Percentiles rank a stretch among this genome's conserved stretches.
Conservation (phyloP, 2,797 vertebrate species). For the Hippocampus kuda region DNA sequence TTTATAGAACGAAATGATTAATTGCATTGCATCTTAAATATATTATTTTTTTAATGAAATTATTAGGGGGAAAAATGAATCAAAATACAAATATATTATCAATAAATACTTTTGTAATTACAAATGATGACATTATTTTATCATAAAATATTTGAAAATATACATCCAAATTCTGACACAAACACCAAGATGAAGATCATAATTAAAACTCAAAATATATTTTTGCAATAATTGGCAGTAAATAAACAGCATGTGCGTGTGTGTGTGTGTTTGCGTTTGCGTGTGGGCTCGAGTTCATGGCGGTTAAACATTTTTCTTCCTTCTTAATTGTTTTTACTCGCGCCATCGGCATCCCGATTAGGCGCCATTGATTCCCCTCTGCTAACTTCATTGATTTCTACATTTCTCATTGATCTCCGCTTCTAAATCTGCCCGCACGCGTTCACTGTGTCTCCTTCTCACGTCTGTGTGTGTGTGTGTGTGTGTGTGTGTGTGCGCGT, state of each 20-base stretch:
- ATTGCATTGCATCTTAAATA: not conserved
- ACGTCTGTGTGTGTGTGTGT: constrained; percentile 13
- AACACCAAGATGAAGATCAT: not conserved
- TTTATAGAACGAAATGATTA: too few relatives aligned
- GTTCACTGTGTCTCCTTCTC: constrained; percentile 38
- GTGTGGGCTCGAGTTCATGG: constrained; percentile 55
- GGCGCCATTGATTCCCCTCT: constrained; percentile 90
- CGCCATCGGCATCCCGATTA: constrained; percentile 97
- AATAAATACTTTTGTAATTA: too few relatives aligned
- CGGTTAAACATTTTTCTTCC: constrained; percentile 86
- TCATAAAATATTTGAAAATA: too few relatives aligned
- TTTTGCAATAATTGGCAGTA: not conserved
- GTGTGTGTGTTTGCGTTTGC: constrained; percentile 61
- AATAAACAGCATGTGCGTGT: constrained; percentile 14
- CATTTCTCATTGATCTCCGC: constrained; percentile 92
- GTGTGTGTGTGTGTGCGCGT: constrained; percentile 15
- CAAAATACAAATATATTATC: not conserved
- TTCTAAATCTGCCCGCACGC: constrained; percentile 86
- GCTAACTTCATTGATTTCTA: constrained; percentile 97
- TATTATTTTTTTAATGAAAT: not conserved
- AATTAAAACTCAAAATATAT: not conserved
- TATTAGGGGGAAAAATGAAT: too few relatives aligned
- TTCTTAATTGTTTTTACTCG: constrained; percentile 97
- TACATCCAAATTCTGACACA: not conserved
- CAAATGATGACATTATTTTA: too few relatives aligned